Evolutionary conservation across 2,888 invertebrate species (phyloP).

Genomic region (Ceratothoa steindachneri): DNA sequence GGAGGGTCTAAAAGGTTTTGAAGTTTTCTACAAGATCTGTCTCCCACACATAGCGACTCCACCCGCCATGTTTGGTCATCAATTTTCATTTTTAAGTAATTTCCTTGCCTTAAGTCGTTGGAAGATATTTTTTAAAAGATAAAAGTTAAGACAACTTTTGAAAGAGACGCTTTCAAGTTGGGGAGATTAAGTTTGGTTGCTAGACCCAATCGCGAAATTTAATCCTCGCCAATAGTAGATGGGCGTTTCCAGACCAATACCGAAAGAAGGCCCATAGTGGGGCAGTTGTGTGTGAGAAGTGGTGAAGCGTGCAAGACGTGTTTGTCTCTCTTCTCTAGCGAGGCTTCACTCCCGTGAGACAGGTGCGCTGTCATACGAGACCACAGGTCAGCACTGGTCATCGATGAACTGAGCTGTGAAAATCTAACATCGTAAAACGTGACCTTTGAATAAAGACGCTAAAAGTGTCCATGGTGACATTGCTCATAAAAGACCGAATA

Average conservation of each 20-base stretch:
- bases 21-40: neutral
- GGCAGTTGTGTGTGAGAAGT: conserved; percentile 43
- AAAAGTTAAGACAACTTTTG: neutral
- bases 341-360: neutral
- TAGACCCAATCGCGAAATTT: conserved; percentile 19
- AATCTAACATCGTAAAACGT: no score
- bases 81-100: conserved; percentile 14
- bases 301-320: conserved; percentile 28
- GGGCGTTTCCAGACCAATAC: conserved; percentile 42
- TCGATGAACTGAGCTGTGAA: no score
- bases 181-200: neutral
- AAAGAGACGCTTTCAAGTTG: neutral
- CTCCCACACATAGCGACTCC: conserved; percentile 26
- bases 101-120: neutral
- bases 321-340: neutral
- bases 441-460: no score
- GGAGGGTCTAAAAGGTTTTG: neutral
- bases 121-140: neutral
- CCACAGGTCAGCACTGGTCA: no score
- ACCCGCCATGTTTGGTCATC: conserved; percentile 29
- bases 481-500: no score
- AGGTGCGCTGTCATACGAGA: no score
- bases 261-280: conserved; percentile 40
- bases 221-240: conserved; percentile 30
- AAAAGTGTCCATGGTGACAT: no score